These are phyloP conservation scores for Conger conger DNA, from an alignment of 2,113 vertebrate species.

Conservation along the genomic window DNA sequence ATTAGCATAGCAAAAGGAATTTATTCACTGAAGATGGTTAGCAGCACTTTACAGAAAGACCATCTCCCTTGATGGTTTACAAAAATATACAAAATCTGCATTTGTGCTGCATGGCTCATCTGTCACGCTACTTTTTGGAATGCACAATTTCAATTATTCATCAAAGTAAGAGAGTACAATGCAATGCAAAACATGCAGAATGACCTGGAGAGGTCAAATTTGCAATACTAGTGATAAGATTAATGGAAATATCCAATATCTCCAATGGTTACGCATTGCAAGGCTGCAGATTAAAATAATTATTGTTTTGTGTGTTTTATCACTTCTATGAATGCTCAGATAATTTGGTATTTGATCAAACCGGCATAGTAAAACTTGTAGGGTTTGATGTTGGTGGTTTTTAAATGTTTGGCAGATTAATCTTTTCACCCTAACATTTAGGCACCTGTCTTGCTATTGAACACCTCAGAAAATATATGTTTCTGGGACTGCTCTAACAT, in stretches of 20 bases:
- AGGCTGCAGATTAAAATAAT: not conserved
- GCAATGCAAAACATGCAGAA: slow-evolving; percentile 1
- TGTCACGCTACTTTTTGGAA: not conserved
- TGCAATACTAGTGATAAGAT: not conserved
- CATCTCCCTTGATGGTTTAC: not conserved
- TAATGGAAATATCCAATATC: slow-evolving; percentile 4
- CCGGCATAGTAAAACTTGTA: too few relatives aligned
- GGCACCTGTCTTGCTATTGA: not conserved
- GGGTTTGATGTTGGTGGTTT: too few relatives aligned
- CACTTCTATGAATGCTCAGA: not conserved
- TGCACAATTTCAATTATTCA: slow-evolving; percentile 26
- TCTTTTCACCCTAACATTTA: not conserved
- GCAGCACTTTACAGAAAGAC: slow-evolving; percentile 8
- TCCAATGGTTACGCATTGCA: not conserved
- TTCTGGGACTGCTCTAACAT: not conserved
- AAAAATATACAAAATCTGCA: slow-evolving; percentile 23
- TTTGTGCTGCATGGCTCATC: not conserved
- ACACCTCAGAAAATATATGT: not conserved
- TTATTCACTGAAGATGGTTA: not conserved
- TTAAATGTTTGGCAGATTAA: too few relatives aligned
- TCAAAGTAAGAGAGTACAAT: slow-evolving; percentile 18
- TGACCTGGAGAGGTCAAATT: not conserved
- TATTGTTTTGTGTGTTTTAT: not conserved
- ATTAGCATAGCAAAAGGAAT: slow-evolving; percentile 30
- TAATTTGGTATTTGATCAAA: not conserved